Evolutionary conservation across 2,113 vertebrate species (phyloP).

Genomic region (Euleptes europaea): DNA sequence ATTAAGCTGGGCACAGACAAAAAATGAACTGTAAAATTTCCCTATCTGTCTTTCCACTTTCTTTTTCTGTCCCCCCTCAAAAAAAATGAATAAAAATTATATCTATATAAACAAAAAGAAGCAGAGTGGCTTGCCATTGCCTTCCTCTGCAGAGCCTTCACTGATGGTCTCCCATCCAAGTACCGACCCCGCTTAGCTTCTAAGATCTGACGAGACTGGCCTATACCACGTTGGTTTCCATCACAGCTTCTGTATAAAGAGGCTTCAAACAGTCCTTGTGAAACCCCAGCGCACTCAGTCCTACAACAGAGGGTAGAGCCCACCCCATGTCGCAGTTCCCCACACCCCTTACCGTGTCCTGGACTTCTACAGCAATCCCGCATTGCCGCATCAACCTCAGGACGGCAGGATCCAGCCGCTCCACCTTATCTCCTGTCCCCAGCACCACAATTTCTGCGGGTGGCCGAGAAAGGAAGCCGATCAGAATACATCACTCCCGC

Average conservation of each 20-base stretch:
- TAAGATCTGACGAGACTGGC: too few relatives aligned
- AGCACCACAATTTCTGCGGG: constrained; percentile 90
- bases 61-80: too few relatives aligned
- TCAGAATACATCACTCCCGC: neutral
- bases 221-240: too few relatives aligned
- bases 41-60: too few relatives aligned
- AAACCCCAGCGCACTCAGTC: neutral
- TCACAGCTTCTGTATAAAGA: neutral
- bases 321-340: neutral
- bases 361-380: constrained; percentile 91
- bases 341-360: constrained; percentile 87
- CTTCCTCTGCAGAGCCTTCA: too few relatives aligned
- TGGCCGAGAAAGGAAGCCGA: neutral
- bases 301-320: rapidly evolving
- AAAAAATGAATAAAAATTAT: too few relatives aligned
- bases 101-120: too few relatives aligned
- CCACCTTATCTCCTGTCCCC: constrained; percentile 86
- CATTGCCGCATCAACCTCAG: constrained; percentile 79
- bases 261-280: neutral
- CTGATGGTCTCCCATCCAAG: too few relatives aligned
- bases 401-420: constrained; percentile 76
- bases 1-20: too few relatives aligned
- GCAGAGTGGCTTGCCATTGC: too few relatives aligned
- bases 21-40: too few relatives aligned
- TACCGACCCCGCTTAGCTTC: too few relatives aligned